Evolutionary conservation across 2,888 invertebrate genomes (phyloP), one percentile per base, ranked within the genome.

Genomic region (Scaptomyza tumidula): DNA sequence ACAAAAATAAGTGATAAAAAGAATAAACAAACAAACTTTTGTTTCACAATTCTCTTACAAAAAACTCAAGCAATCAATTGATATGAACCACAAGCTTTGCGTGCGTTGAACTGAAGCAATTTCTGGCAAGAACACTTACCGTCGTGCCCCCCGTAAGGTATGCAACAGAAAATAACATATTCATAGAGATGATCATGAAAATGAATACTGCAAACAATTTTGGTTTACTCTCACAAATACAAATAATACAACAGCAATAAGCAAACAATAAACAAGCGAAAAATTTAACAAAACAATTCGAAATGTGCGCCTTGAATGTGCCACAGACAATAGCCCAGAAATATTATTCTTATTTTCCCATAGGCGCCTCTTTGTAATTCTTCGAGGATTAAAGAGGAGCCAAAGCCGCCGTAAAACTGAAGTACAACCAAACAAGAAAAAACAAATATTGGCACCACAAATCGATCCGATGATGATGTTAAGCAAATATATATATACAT

Each of bases 1-100:
- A 41, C 73, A 74, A 76, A 86, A 90, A 90, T 90, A 90, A 90
- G 89, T 90, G 90, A 90, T 90, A 90, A 90, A 90, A 89, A 83
- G n/a, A 63, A 27, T n/a, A 31, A 44, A 37, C 35, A 69, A 60
- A 44, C 41, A 74, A 75, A 71, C 56, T 78, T 85, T 88, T 82
- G 82, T 78, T 85, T 80, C 68, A 87, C 70, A 87, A 85, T 85
- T 87, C 78, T 85, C 76, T 85, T 66, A 85, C 78, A 75, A 81
- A 74, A 83, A 82, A 78, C 75, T 72, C 60, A 80, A 75, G 72
- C 71, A 75, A 82, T 69, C 68, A 70, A 75, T 78, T 67, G 62
- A 74, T 58, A 65, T 70, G 74, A 80, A 81, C 62, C 76, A 85
- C 63, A 84, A 83, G 65, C 71, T 71, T 86, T 89, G 89, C 89